Evolutionary conservation across 2,113 vertebrate species (phyloP).

Genomic region (Menidia beryllina): DNA sequence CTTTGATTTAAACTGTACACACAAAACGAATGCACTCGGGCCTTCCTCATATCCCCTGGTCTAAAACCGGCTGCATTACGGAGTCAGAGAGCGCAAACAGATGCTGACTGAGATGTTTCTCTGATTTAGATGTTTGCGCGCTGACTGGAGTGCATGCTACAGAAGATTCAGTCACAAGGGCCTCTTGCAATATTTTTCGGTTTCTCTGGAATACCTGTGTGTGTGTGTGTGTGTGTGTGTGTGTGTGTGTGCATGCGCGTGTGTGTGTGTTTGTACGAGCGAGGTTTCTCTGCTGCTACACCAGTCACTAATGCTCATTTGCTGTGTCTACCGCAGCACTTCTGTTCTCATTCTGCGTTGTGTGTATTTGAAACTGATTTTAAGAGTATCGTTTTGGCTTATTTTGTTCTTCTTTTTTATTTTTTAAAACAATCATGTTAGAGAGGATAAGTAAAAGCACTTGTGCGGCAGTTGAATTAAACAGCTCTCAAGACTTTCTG

Average conservation of each 20-base stretch:
- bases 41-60: slow-evolving; percentile 52
- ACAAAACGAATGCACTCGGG: slow-evolving; percentile 45
- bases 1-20: slow-evolving; percentile 25
- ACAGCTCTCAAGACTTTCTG: slow-evolving; percentile 66
- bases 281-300: slow-evolving; percentile 74
- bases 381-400: slow-evolving; percentile 67
- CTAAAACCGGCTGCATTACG: slow-evolving; percentile 33
- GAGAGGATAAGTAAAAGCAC: slow-evolving; percentile 71
- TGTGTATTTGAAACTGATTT: slow-evolving; percentile 72
- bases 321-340: slow-evolving; percentile 54
- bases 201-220: slow-evolving; percentile 5
- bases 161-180: slow-evolving; percentile 61
- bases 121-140: slow-evolving; percentile 42
- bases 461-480: slow-evolving; percentile 66
- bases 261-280: not conserved
- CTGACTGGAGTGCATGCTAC: slow-evolving; percentile 43
- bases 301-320: slow-evolving; percentile 64
- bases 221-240: not conserved
- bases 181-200: slow-evolving; percentile 67
- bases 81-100: slow-evolving; percentile 29
- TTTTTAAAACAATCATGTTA: slow-evolving; percentile 58
- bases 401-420: slow-evolving; percentile 31
- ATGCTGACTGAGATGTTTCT: slow-evolving; percentile 27
- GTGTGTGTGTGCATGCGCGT: not conserved
- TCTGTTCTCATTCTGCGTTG: slow-evolving; percentile 53